Evolutionary conservation across 2,888 invertebrate genomes (phyloP), one percentile per base, ranked within the genome.

Genomic region (Calameuta pallipes): DNA sequence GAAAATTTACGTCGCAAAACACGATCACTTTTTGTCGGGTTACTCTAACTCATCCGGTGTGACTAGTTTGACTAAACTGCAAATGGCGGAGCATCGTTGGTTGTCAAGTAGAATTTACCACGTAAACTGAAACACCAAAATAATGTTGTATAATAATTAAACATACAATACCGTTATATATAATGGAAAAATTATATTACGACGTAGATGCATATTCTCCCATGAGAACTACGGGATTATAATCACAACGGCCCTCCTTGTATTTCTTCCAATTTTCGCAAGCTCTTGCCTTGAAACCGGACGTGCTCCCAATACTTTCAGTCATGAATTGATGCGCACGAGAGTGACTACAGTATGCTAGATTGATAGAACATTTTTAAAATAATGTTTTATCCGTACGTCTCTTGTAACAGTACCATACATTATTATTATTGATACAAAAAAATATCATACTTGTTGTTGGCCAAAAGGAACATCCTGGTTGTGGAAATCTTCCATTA

Each of bases 151-250:
- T 56, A 78, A 78, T 41, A 37, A 31, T 41, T 75, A 35, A 56
- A 68, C 56, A 9, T 77, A 33, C 31, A 23, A 3, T 37, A n/a
- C 12, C 2, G 23, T 34, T 69, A 23, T 73, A 74, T 80, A 4
- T 41, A 77, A 35, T 76, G 77, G 84, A 9, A 56, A 23, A 23
- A 56, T 56, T 56, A 23, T 56, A 56, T 84, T 81, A 89, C 89
- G 89, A 89, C 23, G 87, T 83, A 9, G 89, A 88, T 11, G 89
- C 85, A 75, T 86, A 86, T 82, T 89, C 87, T 70, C 89, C 89
- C 89, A 89, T 89, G 9, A 88, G 36, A 30, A 85, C 85, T 12
- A 86, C 80, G 4, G 88, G 87, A 82, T 88, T 87, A 75, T 84
- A 81, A 81, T 88, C 82, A 76, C 88, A 88, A 34, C 79, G 81